These are phyloP conservation scores for Tetanocera ferruginea DNA, from an alignment of 2,888 invertebrate genomes.

Conservation along the genomic window DNA sequence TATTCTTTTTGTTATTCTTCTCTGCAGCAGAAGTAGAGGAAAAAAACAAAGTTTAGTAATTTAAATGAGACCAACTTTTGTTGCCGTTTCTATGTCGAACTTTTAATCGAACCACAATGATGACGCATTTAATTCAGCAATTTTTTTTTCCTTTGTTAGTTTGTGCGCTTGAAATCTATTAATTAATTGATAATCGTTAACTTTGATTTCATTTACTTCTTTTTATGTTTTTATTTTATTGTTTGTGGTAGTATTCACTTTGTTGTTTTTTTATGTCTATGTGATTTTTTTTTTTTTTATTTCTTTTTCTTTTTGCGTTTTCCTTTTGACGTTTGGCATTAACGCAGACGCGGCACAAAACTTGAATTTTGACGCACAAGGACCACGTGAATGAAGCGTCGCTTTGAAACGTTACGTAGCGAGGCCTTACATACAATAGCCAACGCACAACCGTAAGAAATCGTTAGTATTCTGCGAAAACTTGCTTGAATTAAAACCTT, in stretches of 20 bases:
- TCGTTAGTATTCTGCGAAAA: neutral
- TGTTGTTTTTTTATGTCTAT: neutral
- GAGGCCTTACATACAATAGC: no score
- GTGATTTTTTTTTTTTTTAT: conserved; percentile 11
- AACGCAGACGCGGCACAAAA: conserved; percentile 5
- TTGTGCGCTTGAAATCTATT: conserved; percentile 4
- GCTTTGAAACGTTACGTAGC: neutral
- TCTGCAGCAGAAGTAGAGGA: neutral
- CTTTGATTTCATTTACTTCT: neutral
- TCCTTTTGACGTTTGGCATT: neutral
- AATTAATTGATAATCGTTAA: conserved; percentile 35
- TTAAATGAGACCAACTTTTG: neutral
- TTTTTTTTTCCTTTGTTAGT: neutral
- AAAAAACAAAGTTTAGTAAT: neutral
- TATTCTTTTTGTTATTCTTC: neutral
- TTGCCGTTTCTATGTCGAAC: neutral
- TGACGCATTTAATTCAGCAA: conserved; percentile 14
- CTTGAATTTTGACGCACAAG: neutral
- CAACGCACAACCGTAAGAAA: neutral
- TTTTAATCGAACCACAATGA: neutral
- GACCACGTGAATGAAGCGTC: conserved; percentile 16
- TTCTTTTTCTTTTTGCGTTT: neutral
- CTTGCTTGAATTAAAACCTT: neutral
- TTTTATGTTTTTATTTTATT: conserved; percentile 17
- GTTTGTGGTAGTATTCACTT: neutral